These are phyloP conservation scores for Gallinago solitaria DNA, from an alignment of 2,797 vertebrate genomes.

Conservation along the genomic window DNA sequence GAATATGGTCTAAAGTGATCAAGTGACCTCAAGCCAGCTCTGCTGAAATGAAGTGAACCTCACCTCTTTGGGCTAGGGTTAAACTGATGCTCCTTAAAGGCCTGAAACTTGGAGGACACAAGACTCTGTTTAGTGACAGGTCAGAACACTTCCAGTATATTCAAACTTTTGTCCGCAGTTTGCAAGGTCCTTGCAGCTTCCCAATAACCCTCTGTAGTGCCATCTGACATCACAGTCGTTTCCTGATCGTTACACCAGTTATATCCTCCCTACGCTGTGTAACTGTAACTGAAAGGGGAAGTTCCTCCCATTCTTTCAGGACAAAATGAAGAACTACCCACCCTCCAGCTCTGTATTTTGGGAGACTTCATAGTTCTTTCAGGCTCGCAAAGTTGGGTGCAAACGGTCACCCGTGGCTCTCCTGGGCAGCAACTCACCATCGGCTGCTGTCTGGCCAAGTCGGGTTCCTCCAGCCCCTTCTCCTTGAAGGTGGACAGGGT, in stretches of 20 bases:
- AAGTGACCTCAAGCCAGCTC: background rate
- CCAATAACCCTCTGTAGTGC: background rate
- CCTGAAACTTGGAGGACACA: background rate
- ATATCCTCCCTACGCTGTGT: background rate
- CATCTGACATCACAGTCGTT: background rate
- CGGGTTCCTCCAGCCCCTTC: background rate
- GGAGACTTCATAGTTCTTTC: background rate
- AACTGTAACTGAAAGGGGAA: background rate
- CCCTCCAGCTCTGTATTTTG: background rate
- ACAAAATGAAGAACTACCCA: background rate
- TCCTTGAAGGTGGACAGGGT: rapidly evolving
- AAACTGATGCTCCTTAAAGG: background rate
- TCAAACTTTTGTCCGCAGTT: background rate
- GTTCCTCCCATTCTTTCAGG: background rate
- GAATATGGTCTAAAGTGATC: background rate
- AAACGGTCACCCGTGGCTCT: rapidly evolving
- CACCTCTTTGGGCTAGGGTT: background rate
- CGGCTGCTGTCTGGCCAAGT: background rate
- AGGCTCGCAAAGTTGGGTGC: background rate
- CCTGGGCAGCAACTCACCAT: background rate
- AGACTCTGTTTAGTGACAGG: background rate
- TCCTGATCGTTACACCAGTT: constrained; percentile 22
- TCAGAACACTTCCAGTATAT: background rate
- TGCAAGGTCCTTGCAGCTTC: background rate
- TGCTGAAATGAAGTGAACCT: background rate